phyloP scores from a whole-genome alignment of 2,797 vertebrate genomes.

The Chromis chromis region DNA sequence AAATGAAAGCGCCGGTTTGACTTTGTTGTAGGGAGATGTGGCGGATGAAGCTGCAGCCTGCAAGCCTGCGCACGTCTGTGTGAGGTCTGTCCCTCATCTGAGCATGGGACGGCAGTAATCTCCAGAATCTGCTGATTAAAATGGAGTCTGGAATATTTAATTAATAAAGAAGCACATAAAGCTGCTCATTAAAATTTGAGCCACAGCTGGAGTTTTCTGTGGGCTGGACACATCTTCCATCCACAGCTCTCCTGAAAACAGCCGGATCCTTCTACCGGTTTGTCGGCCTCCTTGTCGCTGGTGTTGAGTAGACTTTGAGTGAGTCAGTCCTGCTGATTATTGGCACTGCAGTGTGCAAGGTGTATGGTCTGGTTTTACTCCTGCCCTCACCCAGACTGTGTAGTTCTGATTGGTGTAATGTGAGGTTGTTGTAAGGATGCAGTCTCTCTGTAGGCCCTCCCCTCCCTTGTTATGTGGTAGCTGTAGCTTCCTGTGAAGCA shows the following conservation, averaged over 20 bases:
- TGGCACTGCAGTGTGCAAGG: slow-evolving; percentile 70
- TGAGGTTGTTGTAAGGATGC: slow-evolving; percentile 76
- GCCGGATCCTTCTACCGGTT: slow-evolving; percentile 12
- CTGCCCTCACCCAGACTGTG: slow-evolving; percentile 64
- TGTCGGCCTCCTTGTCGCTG: slow-evolving; percentile 41
- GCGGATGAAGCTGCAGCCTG: slow-evolving; percentile 42
- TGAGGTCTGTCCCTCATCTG: slow-evolving; percentile 56
- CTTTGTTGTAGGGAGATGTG: slow-evolving; percentile 65
- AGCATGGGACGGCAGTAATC: slow-evolving; percentile 62
- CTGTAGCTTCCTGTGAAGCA: slow-evolving; percentile 78
- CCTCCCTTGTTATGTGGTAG: slow-evolving; percentile 67
- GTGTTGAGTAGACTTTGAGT: slow-evolving; percentile 57
- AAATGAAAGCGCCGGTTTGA: slow-evolving; percentile 67
- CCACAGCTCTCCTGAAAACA: slow-evolving; percentile 29
- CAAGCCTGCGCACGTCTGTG: slow-evolving; percentile 41
- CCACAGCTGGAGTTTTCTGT: slow-evolving; percentile 63
- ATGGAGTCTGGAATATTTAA: slow-evolving; percentile 74
- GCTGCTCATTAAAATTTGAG: slow-evolving; percentile 70
- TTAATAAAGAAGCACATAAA: slow-evolving; percentile 71
- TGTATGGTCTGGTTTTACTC: slow-evolving; percentile 69
- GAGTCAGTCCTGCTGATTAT: slow-evolving; percentile 68
- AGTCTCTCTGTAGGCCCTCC: slow-evolving; percentile 59
- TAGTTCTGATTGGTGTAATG: slow-evolving; percentile 76
- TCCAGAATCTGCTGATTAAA: slow-evolving; percentile 77
- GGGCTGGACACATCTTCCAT: slow-evolving; percentile 44